These are phyloP conservation scores for Serinus canaria DNA, from an alignment of 2,113 vertebrate genomes.

Conservation along the genomic window DNA sequence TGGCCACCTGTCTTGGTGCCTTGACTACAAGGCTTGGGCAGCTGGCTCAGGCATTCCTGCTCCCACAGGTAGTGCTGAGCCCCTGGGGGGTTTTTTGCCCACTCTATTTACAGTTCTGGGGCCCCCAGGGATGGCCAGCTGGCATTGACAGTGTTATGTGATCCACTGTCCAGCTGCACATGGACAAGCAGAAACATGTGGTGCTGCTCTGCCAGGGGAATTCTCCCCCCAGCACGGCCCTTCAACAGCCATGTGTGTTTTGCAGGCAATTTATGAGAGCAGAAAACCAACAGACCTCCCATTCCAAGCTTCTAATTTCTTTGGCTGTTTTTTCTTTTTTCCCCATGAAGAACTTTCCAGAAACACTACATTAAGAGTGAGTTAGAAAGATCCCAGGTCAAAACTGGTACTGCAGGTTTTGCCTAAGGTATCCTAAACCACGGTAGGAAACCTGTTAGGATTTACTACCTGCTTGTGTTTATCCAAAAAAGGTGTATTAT, in stretches of 20 bases:
- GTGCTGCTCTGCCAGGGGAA: background rate
- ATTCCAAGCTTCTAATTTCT: background rate
- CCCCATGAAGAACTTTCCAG: background rate
- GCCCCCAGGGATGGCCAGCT: background rate
- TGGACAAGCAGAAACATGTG: background rate
- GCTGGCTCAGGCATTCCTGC: background rate
- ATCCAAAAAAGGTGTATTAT: accelerated
- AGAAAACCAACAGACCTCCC: background rate
- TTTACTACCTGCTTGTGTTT: background rate
- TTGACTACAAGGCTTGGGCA: background rate
- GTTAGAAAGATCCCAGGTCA: background rate
- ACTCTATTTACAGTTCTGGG: background rate
- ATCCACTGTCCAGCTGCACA: background rate
- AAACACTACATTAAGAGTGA: background rate
- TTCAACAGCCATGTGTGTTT: background rate
- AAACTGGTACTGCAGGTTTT: background rate
- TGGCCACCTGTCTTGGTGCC: background rate
- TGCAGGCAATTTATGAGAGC: background rate
- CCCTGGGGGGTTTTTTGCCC: background rate
- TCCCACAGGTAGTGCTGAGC: background rate
- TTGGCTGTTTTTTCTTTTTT: background rate
- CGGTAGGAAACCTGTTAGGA: background rate
- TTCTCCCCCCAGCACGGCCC: background rate
- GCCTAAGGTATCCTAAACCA: background rate
- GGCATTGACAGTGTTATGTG: background rate